Conservation (phyloP, 2,113 vertebrate species). For the Sprattus sprattus region DNA sequence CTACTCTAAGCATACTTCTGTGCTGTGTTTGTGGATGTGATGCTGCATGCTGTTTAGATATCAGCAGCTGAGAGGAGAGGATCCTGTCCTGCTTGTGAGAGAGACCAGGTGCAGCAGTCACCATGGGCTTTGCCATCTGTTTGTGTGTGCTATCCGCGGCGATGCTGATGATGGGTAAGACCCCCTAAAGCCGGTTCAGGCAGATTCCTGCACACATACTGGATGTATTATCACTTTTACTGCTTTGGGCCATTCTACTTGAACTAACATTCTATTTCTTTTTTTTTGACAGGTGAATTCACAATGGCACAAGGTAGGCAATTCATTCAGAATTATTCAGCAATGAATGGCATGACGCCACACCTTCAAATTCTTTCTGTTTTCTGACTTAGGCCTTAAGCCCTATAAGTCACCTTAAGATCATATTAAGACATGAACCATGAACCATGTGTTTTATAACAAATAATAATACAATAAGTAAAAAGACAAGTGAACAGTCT, state of each 20-base stretch:
- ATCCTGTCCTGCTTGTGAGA: background rate
- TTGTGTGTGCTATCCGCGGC: background rate
- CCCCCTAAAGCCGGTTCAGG: background rate
- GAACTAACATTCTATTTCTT: background rate
- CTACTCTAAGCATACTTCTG: background rate
- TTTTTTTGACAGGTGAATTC: background rate
- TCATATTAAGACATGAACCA: too few relatives aligned
- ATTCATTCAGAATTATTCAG: too few relatives aligned
- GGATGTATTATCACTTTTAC: background rate
- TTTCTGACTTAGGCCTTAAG: too few relatives aligned
- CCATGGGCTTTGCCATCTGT: background rate
- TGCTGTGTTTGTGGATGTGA: background rate
- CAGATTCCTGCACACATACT: background rate
- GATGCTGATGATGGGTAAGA: constrained; percentile 3
- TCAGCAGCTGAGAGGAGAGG: constrained; percentile 21
- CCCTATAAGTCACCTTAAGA: too few relatives aligned
- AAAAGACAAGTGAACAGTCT: too few relatives aligned
- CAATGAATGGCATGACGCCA: too few relatives aligned
- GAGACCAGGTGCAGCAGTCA: constrained; percentile 5
- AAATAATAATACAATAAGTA: too few relatives aligned
- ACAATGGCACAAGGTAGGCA: background rate
- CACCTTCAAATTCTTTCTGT: too few relatives aligned
- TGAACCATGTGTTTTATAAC: too few relatives aligned
- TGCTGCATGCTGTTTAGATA: constrained; percentile 6
- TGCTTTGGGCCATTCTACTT: background rate